Base-by-base conservation (phyloP, 2,888 invertebrate species). In the Choreutis nemorana region DNA sequence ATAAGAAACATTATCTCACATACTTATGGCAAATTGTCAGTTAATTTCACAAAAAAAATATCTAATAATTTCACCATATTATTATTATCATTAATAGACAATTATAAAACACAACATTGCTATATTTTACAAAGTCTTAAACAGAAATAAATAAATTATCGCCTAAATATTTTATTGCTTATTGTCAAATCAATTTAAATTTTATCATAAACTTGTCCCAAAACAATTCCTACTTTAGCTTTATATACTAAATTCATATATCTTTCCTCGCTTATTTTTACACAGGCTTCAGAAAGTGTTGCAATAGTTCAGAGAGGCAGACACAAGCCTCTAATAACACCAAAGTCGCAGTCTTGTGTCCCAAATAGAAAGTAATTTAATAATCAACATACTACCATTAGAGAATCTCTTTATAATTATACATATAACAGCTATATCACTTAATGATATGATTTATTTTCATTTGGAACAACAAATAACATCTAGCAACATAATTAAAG, bases 131-230 rank as follows among this genome's bases (percentile, higher is more conserved):
- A 68, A 67, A 65, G 63, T 66, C 75, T 65, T 77, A 77, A 61
- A 67, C 56, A 70, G 61, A 75, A 77, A 77, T 77, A 77, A 77
- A 77, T 77, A 73, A 75, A 65, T 70, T 57, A 73, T 53, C 55
- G 45, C 63, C 70, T 72, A 71, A 50, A 55, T 53, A 62, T 54
- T 56, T 53, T 61, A 64, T 66, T 59, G 66, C 75, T 77, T 77
- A 75, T 73, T 75, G 75, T 77, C 77, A 59, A 77, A 70, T 61
- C 53, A 72, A 71, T 62, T 56, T 52, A 61, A 65, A 61, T 49
- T 41, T 47, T 56, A 55, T 57, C 36, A 39, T 42, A 45, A 36
- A 44, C n/a, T n/a, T n/a, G n/a, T 11, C 14, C 21, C 26, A 47
- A 35, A 48, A 60, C 60, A 59, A 60, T 61, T 59, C 62, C 62